Percentiles rank a stretch among this genome's conserved stretches.
Evolutionary conservation across 2,113 vertebrate species (phyloP).

Genomic region (Microcebus lehilahytsara): DNA sequence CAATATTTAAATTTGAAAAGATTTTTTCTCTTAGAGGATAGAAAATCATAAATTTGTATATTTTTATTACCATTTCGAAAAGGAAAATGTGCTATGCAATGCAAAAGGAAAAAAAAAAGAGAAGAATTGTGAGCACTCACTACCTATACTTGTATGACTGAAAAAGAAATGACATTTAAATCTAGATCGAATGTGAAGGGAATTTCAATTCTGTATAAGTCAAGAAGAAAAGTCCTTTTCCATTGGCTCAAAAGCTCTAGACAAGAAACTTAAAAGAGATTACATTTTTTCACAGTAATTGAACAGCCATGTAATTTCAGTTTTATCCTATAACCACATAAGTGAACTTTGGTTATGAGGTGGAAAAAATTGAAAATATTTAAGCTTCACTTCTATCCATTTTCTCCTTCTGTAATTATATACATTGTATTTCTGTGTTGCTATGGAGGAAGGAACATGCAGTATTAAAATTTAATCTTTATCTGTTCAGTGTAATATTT

Average conservation of each 20-base stretch:
- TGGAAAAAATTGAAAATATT: conserved; percentile 18
- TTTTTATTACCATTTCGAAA: conserved; percentile 40
- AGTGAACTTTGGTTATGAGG: background rate
- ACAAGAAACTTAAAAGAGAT: background rate
- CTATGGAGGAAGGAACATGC: background rate
- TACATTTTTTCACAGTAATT: conserved; percentile 38
- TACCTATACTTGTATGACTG: conserved; percentile 5
- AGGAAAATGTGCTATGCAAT: conserved; percentile 15
- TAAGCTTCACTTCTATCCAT: conserved; percentile 27
- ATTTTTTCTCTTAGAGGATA: background rate
- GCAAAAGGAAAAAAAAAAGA: background rate
- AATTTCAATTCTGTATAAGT: conserved; percentile 26
- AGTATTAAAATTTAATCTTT: conserved; percentile 45
- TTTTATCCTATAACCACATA: background rate
- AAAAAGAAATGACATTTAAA: conserved; percentile 34
- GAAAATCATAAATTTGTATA: conserved; percentile 37
- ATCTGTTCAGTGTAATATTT: background rate
- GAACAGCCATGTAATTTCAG: conserved; percentile 55
- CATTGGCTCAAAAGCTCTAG: background rate
- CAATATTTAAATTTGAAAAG: conserved; percentile 6
- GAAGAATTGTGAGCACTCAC: background rate
- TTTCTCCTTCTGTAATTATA: conserved; percentile 4
- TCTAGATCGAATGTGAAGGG: conserved; percentile 36
- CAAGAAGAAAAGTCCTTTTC: conserved; percentile 8
- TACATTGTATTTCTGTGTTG: background rate